Conservation (phyloP, 2,113 vertebrate species). For the Xenopus tropicalis region UCB_Xtro_10.0 CM004450.2:1039001-1039500, state of each 20-base stretch:
- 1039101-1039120: constrained; percentile 51
- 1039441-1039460: constrained; percentile 58
- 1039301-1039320: constrained; percentile 65
- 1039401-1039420: constrained; percentile 66
- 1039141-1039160: constrained; percentile 55
- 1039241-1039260: background rate
- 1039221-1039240: no score
- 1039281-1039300: constrained; percentile 63
- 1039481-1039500: constrained; percentile 60
- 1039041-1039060: no score
- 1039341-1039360: background rate
- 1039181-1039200: constrained; percentile 61
- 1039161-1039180: constrained; percentile 59
- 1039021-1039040: no score
- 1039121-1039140: constrained; percentile 63
- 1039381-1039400: constrained; percentile 61
- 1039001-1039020: no score
- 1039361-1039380: background rate
- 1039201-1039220: constrained; percentile 53
- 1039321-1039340: background rate
- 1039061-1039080: no score
- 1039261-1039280: constrained; percentile 52
- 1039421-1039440: constrained; percentile 61
- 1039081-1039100: background rate
- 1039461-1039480: constrained; percentile 70